Evolutionary conservation across 2,888 invertebrate species (phyloP), one percentile per base, ranked within the genome.

Genomic region (Resseliella maxima): DNA sequence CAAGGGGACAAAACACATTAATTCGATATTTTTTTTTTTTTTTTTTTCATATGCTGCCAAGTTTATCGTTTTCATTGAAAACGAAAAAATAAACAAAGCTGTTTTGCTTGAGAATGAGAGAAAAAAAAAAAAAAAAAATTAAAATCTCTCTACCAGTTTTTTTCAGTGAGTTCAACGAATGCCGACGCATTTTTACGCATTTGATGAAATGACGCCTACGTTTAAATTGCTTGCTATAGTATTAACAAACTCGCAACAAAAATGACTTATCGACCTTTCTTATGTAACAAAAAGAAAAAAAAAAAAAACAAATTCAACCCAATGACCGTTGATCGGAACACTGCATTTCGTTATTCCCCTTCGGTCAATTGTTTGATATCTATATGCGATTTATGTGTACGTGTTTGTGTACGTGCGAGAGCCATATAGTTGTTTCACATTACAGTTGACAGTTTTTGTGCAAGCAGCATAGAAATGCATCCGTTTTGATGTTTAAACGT

Each of bases 241-340:
- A n/a, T 59, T 27, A 6, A 31, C 35, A 72, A 72, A 31, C n/a
- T n/a, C 1, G 72, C 72, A 35, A 72, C 12, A 10, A 72, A 72
- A 12, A 31, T 35, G 72, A 72, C 72, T 31, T 27, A 72, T 72
- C 72, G 72, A 72, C 72, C 72, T 72, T 59, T 50, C 50, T 59
- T 59, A 31, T 72, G 31, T 31, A 12, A 18, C 72, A 72, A 72
- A 31, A 27, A 27, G 24, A 8, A 8, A 50, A 50, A 50, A 18
- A 8, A 72, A 5, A 72, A 50, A 50, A 18, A 8, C 31, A 5
- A 72, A 24, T 59, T 59, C 59, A 59, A 59, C 72, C 12, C 0
- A 72, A 31, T 72, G 72, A 35, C 72, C 72, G 35, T 72, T 31
- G 31, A 31, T 21, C 72, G 72, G 72, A 72, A 72, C 72, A 72